Evolutionary conservation across 1,140 invertebrate genomes (phyloP).

Genomic region (Venustaconcha ellipsiformis): DNA sequence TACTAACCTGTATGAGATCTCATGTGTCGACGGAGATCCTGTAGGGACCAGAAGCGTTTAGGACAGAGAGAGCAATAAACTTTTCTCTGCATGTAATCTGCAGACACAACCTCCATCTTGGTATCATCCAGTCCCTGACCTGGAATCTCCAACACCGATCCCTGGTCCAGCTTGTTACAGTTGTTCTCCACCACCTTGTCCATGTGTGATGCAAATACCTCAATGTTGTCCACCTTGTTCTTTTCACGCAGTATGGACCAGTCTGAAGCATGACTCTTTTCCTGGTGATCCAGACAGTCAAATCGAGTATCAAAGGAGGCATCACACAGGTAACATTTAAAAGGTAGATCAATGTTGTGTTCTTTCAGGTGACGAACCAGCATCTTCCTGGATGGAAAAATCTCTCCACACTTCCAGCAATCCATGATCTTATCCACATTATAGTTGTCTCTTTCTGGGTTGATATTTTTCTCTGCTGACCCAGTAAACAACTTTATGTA

Average conservation of each 20-base stretch:
- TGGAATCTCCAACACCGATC: constrained; percentile 42
- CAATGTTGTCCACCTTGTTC: constrained; percentile 58
- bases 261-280: constrained; percentile 74
- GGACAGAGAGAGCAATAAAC: constrained; percentile 83
- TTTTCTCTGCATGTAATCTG: constrained; percentile 90
- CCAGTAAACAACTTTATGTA: constrained; percentile 37
- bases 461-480: constrained; percentile 47
- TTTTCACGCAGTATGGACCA: constrained; percentile 65
- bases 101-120: constrained; percentile 71
- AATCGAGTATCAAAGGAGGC: constrained; percentile 83
- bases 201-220: constrained; percentile 52
- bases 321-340: constrained; percentile 94
- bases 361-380: constrained; percentile 62
- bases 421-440: constrained; percentile 61
- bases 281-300: constrained; percentile 85
- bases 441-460: constrained; percentile 59
- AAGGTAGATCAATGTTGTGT: constrained; percentile 78
- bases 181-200: constrained; percentile 60
- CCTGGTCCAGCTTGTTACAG: constrained; percentile 47
- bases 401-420: constrained; percentile 61
- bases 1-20: constrained; percentile 70
- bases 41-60: constrained; percentile 92
- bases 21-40: constrained; percentile 93
- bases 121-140: constrained; percentile 71
- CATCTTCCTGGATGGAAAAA: constrained; percentile 56